A percentile compares a stretch with the other conserved stretches of the same genome.
Evolutionary conservation across 92 coral and sea anemone species (phyloP).

Genomic region (Galaxea fascicularis): DNA sequence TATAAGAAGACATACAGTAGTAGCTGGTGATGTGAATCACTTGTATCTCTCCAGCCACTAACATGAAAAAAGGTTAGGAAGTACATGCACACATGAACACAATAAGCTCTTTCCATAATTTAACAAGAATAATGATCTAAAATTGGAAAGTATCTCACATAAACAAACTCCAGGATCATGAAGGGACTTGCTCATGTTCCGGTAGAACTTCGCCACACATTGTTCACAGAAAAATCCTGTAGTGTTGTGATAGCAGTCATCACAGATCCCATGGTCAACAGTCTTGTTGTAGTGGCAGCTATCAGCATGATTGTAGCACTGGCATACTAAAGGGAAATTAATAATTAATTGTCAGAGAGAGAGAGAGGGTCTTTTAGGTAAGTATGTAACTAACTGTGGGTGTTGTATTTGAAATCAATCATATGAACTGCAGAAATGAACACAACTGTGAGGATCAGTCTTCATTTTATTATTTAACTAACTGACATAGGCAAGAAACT

Average conservation of each 20-base stretch:
- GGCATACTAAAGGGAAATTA: constrained; percentile 65
- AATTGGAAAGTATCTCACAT: constrained; percentile 63
- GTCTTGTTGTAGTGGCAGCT: constrained; percentile 76
- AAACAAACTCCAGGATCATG: constrained; percentile 79
- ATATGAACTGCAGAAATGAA: too few relatives aligned
- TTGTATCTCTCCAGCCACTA: too few relatives aligned
- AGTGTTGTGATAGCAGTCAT: constrained; percentile 86
- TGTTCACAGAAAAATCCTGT: constrained; percentile 89
- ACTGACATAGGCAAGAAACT: too few relatives aligned
- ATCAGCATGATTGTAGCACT: constrained; percentile 81
- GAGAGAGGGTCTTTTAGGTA: background rate
- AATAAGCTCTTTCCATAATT: too few relatives aligned
- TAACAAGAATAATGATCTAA: background rate
- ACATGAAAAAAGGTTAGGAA: too few relatives aligned
- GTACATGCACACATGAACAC: too few relatives aligned
- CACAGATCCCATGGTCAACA: constrained; percentile 85
- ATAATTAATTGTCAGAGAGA: background rate
- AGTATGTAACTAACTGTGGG: too few relatives aligned
- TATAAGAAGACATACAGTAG: too few relatives aligned
- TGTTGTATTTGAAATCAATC: too few relatives aligned
- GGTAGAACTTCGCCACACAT: constrained; percentile 86
- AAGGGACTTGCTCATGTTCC: constrained; percentile 71
- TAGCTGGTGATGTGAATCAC: too few relatives aligned
- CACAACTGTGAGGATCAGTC: too few relatives aligned
- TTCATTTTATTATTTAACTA: too few relatives aligned